Evolutionary conservation across 2,797 vertebrate species (phyloP), one percentile per base, ranked within the genome.

Genomic region (Ambastaia sidthimunki): DNA sequence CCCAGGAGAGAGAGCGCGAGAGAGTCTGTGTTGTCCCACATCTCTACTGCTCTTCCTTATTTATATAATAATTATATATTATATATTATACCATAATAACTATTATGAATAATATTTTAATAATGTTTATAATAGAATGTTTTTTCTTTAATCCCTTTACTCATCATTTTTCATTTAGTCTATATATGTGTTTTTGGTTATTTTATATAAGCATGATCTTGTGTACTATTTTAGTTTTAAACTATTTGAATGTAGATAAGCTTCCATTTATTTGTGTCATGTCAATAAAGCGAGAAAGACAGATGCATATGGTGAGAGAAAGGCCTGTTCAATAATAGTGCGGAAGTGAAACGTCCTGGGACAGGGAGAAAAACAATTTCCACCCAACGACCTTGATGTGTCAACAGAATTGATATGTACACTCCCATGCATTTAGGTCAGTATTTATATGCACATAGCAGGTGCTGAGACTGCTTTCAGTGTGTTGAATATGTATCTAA

Each of bases 301-400:
- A 63, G 62, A 28, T 23, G 13, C 12, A 15, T 21, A 59, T 59
- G 21, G 21, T 59, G 21, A 62, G 41, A 74, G 57, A n/a, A 16
- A 48, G 57, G 62, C 31, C 62, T 7, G 7, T 34, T 63, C 3
- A 37, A 37, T 9, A 63, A 23, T 11, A 60, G 18, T 52, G 34
- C 19, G 7, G 10, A 66, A n/a, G 34, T 59, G 13, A 52, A 9
- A 18, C 13, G 65, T 69, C 67, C 41, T 62, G 44, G 15, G 25
- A 62, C 55, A 47, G 12, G 3, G 13, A 67, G 28, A 70, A 21
- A 70, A 77, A 34, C 18, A 10, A 70, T 62, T 44, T 6, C 16
- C 59, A 23, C 50, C 19, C 15, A 55, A 11, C 12, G 44, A 52
- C 67, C 54, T 78, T 71, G 67, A 62, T 13, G 67, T 52, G 55